A percentile compares a stretch with the other conserved stretches of the same genome.
These are phyloP conservation scores for Tenualosa ilisha DNA, from an alignment of 2,797 vertebrate species.

Conservation along the genomic window DNA sequence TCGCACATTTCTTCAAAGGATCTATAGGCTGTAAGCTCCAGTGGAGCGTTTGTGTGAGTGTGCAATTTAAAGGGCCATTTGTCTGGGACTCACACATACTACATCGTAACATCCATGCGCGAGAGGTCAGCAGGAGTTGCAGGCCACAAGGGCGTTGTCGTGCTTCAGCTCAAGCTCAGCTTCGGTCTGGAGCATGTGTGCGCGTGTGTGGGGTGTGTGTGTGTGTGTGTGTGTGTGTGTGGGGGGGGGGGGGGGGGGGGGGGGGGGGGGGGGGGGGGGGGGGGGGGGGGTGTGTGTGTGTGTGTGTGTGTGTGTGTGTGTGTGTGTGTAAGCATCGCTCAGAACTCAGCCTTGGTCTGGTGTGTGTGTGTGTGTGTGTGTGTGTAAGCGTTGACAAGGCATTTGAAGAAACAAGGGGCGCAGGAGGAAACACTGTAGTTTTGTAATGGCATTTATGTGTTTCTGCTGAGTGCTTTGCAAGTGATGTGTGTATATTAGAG, in stretches of 20 bases:
- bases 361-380: constrained; percentile 2
- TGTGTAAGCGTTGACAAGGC: constrained; percentile 27
- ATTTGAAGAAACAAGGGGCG: constrained; percentile 24
- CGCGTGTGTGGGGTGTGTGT: no score
- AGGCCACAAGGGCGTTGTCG: constrained; percentile 44
- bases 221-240: no score
- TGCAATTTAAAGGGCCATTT: constrained; percentile 59
- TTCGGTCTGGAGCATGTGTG: background rate
- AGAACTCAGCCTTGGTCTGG: constrained; percentile 2
- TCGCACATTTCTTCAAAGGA: background rate
- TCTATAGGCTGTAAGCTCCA: constrained; percentile 16
- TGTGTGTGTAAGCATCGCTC: background rate
- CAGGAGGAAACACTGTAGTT: background rate
- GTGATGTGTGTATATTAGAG: background rate
- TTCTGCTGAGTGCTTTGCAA: background rate
- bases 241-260: no score
- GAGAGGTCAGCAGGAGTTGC: constrained; percentile 59
- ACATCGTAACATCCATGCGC: constrained; percentile 44
- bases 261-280: no score
- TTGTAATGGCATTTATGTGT: background rate
- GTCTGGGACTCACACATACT: constrained; percentile 49
- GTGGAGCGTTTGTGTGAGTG: constrained; percentile 37
- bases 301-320: no score
- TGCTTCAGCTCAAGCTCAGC: background rate
- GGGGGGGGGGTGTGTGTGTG: no score